Conservation (phyloP, 2,888 invertebrate genomes). For the Cataglyphis albicans region DNA sequence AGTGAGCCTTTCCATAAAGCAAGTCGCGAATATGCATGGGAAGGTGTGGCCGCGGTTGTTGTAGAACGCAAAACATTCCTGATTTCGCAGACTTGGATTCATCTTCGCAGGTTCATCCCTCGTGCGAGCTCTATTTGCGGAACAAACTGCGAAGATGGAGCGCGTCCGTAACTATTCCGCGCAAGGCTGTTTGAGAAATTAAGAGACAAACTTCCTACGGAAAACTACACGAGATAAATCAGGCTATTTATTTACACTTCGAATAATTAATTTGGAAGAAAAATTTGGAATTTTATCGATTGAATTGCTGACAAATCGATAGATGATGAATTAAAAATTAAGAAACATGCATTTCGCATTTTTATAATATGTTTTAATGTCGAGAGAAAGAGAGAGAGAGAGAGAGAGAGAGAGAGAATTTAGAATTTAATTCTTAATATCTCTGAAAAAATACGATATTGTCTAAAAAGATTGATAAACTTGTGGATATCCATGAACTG, state of each 20-base stretch:
- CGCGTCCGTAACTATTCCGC: slow-evolving; percentile 27
- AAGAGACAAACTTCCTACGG: not conserved
- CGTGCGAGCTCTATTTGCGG: slow-evolving; percentile 81
- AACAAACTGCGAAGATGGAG: slow-evolving; percentile 74
- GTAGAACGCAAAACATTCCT: slow-evolving; percentile 65
- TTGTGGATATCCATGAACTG: not conserved
- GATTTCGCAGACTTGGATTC: slow-evolving; percentile 75
- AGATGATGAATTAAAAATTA: not conserved
- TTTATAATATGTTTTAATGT: not conserved
- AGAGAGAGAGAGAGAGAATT: not conserved
- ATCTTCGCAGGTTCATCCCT: slow-evolving; percentile 63
- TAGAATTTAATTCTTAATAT: not conserved
- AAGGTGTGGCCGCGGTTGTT: slow-evolving; percentile 79
- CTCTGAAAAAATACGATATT: not conserved
- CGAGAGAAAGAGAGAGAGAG: too few relatives aligned
- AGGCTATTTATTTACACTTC: too few relatives aligned
- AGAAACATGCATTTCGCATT: not conserved
- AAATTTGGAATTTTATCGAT: slow-evolving; percentile 1
- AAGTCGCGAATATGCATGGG: slow-evolving; percentile 82
- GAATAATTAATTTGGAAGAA: not conserved
- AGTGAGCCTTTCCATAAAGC: slow-evolving; percentile 76
- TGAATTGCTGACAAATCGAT: not conserved
- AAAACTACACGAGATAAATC: not conserved
- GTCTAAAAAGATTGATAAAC: not conserved
- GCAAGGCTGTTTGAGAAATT: slow-evolving; percentile 53